These are phyloP conservation scores for Orestias chungarensis DNA, from an alignment of 2,797 vertebrate genomes.

Conservation along the genomic window DNA sequence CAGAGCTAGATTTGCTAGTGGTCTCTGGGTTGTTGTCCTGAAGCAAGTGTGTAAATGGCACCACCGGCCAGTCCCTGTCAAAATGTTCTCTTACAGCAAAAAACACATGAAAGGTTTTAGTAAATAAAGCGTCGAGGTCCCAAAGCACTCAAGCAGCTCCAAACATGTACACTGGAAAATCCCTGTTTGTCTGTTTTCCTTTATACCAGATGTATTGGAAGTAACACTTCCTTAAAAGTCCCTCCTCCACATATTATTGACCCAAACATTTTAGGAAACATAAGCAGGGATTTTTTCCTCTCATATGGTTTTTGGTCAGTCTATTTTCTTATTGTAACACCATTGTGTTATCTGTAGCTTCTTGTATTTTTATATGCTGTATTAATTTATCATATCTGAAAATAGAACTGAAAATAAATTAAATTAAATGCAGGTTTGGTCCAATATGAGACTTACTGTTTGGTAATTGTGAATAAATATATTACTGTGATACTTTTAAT, in stretches of 20 bases:
- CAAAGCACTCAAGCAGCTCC: background rate
- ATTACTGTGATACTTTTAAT: background rate
- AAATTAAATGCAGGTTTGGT: background rate
- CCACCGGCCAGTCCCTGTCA: background rate
- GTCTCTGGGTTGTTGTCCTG: background rate
- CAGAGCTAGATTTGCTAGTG: background rate
- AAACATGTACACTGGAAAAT: background rate
- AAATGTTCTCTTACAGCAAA: background rate
- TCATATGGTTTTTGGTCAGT: background rate
- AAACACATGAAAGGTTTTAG: background rate
- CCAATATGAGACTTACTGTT: background rate
- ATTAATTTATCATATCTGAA: background rate
- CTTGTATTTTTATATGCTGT: background rate
- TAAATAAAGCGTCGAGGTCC: background rate
- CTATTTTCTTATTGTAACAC: background rate
- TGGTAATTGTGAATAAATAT: background rate
- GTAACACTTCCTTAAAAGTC: background rate
- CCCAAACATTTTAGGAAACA: background rate
- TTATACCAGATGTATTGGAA: background rate
- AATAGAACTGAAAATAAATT: background rate
- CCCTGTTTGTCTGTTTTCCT: background rate
- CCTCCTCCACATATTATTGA: background rate
- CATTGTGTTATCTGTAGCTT: background rate
- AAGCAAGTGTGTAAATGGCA: no score
- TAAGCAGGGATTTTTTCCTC: background rate